Evolutionary conservation across 2,797 vertebrate species (phyloP).

Genomic region (Pseudochirops corinnae): DNA sequence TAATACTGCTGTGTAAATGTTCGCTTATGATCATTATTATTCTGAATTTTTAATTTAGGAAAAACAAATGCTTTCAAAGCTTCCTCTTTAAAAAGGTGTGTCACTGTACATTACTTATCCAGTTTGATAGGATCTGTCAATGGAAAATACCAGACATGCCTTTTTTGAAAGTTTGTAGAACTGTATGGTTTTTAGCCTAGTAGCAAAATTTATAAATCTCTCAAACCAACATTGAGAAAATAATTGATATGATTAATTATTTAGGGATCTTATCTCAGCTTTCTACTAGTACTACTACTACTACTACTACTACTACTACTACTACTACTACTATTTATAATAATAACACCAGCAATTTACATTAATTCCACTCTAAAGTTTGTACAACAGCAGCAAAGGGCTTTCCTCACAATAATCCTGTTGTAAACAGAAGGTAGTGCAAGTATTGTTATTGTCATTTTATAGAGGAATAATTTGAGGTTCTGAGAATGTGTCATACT

Average conservation of each 20-base stretch:
- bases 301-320: no score
- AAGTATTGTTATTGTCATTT: background rate
- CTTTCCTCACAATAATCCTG: background rate
- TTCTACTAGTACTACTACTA: background rate
- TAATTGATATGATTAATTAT: background rate
- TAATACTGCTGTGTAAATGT: background rate
- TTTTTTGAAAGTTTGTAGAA: constrained; percentile 31
- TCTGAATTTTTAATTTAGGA: constrained; percentile 38
- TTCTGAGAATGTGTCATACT: background rate
- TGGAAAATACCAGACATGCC: background rate
- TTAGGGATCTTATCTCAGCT: background rate
- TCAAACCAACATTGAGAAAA: background rate
- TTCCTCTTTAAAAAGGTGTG: constrained; percentile 39
- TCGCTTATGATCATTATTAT: background rate
- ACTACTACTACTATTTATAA: no score
- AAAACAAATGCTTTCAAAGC: constrained; percentile 33
- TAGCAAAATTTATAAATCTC: constrained; percentile 49
- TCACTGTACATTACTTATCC: constrained; percentile 41
- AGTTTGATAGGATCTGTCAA: background rate
- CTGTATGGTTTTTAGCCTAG: constrained; percentile 20
- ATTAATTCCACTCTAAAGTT: background rate
- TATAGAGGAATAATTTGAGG: background rate
- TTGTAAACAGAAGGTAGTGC: background rate
- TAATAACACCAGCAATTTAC: background rate
- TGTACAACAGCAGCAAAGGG: background rate